Base-by-base conservation (phyloP, 2,888 invertebrate species). In the Dicycla oo region DNA sequence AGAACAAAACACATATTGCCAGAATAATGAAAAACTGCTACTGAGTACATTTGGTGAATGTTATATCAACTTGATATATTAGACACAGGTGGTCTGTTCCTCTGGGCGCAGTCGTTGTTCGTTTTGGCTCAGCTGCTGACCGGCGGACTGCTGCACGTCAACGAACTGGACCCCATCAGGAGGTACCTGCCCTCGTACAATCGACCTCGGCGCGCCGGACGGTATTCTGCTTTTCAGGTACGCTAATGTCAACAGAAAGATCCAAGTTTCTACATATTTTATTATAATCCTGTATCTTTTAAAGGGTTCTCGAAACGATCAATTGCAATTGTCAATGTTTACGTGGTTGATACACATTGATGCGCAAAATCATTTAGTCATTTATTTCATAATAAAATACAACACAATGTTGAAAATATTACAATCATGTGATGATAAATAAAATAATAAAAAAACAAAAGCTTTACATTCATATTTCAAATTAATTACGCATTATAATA, bases 161-260 rank as follows among this genome's bases (percentile, higher is more conserved):
- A 99, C 89, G 99, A 99, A 94, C 94, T 99, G 78, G 99, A 99
- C 94, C 99, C 99, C 0, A 98, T 99, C 83, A 96, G 99, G 62
- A 97, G 99, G 47, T 99, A 99, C 94, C 96, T 99, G 86, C 99
- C 99, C 0, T 99, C 99, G 0, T 99, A 99, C 92, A 99, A 99
- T 92, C 96, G 99, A 61, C 99, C 99, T 0, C 96, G 98, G 53
- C 97, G 98, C 88, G 98, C 98, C 65, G 98, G 99, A 58, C 96
- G 99, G 79, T 99, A 99, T 94, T 99, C 99, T 0, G 99, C 99
- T 38, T 99, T 99, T 95, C 99, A 99, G 98, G 99, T 95, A 34
- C 34, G 34, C 34, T 34, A 4, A 34, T 34, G 34, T 34, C 34
- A 34, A 5, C 34, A 34, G 34, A 34, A 34, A 34, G 34, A 34